phyloP scores from a whole-genome alignment of 2,888 invertebrate species.

The Autographa gamma region DNA sequence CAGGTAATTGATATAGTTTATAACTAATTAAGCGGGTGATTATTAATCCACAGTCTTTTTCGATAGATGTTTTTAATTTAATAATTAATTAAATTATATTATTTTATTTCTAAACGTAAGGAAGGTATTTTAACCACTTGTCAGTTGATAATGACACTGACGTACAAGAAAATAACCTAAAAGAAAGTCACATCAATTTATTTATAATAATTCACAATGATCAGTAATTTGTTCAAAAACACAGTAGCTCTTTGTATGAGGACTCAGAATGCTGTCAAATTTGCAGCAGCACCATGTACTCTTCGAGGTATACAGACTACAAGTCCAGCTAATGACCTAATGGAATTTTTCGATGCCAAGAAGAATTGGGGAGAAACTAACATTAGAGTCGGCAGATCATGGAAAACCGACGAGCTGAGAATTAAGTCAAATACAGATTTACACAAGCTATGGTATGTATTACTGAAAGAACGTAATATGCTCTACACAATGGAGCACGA shows the following conservation, averaged over 20 bases:
- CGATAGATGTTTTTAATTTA: too few relatives aligned
- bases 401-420: slow-evolving; percentile 96
- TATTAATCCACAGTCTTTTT: too few relatives aligned
- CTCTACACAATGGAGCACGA: slow-evolving; percentile 98
- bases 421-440: slow-evolving; percentile 98
- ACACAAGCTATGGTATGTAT: slow-evolving; percentile 97
- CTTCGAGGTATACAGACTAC: slow-evolving; percentile 78
- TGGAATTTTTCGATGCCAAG: slow-evolving; percentile 96
- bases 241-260: slow-evolving; percentile 61
- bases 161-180: background rate
- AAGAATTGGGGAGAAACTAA: slow-evolving; percentile 94
- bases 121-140: background rate
- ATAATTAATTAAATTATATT: too few relatives aligned
- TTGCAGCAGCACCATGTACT: slow-evolving; percentile 46
- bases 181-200: slow-evolving; percentile 2
- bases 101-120: background rate
- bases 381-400: slow-evolving; percentile 95
- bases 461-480: slow-evolving; percentile 99
- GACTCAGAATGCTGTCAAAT: slow-evolving; percentile 63
- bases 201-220: slow-evolving; percentile 46
- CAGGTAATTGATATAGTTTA: too few relatives aligned
- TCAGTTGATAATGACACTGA: background rate
- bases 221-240: slow-evolving; percentile 63
- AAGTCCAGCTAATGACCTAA: slow-evolving; percentile 85
- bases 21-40: background rate